These are phyloP conservation scores for Rhopalosiphum padi DNA, from an alignment of 1,140 invertebrate species.

Conservation along the genomic window DNA sequence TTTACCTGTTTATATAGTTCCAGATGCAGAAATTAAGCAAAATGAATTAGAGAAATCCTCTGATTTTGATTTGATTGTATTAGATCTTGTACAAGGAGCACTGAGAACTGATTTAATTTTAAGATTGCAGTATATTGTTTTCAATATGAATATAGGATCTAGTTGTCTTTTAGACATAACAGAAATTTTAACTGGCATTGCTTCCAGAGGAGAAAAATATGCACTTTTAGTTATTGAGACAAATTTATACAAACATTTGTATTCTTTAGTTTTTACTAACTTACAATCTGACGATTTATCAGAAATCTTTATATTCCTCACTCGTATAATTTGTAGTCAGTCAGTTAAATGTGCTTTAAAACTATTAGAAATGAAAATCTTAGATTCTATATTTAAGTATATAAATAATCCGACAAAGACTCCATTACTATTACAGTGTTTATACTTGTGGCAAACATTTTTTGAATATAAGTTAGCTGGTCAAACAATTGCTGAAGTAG, in stretches of 20 bases:
- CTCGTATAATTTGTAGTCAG: constrained; percentile 34
- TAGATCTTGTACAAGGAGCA: constrained; percentile 76
- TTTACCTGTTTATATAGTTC: constrained; percentile 70
- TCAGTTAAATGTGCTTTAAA: constrained; percentile 29
- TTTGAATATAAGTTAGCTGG: constrained; percentile 64
- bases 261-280: constrained; percentile 40
- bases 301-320: neutral
- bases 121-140: constrained; percentile 68
- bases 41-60: constrained; percentile 70
- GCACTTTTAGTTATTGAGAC: constrained; percentile 29
- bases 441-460: constrained; percentile 65
- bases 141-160: constrained; percentile 15
- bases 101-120: constrained; percentile 79
- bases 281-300: constrained; percentile 29
- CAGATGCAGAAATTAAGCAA: constrained; percentile 63
- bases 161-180: constrained; percentile 41
- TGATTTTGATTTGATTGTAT: constrained; percentile 82
- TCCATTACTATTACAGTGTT: constrained; percentile 57
- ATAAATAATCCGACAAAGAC: constrained; percentile 31
- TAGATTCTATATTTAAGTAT: constrained; percentile 50
- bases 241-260: constrained; percentile 38
- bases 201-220: constrained; percentile 43
- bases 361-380: constrained; percentile 46
- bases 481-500: constrained; percentile 43
- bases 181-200: constrained; percentile 42